Conservation (phyloP, 1,140 invertebrate species). For the Bursaphelenchus mucronatus region DNA sequence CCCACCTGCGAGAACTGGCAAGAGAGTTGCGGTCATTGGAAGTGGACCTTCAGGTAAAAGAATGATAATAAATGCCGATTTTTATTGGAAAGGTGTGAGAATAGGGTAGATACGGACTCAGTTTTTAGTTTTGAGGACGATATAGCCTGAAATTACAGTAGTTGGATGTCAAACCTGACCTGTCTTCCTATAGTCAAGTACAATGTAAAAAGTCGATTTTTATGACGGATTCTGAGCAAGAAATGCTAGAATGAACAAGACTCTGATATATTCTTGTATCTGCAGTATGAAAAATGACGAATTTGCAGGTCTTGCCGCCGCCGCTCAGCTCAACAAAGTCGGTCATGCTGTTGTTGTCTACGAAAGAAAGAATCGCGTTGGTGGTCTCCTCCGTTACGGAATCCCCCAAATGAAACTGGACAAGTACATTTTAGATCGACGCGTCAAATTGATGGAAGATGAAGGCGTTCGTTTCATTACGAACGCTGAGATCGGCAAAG, state of each 20-base stretch:
- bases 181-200: too few species aligned
- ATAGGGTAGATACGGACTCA: too few species aligned
- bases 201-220: too few species aligned
- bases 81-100: too few species aligned
- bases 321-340: constrained; percentile 86
- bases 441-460: constrained; percentile 77
- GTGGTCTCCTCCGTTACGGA: constrained; percentile 94
- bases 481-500: constrained; percentile 83
- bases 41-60: constrained; percentile 74
- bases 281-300: neutral
- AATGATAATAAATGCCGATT: too few species aligned
- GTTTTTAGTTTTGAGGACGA: too few species aligned
- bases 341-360: constrained; percentile 88
- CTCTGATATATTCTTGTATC: too few species aligned
- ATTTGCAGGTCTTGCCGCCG: constrained; percentile 75
- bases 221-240: too few species aligned
- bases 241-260: too few species aligned
- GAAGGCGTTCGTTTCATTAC: constrained; percentile 89
- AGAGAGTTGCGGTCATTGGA: constrained; percentile 84
- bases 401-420: constrained; percentile 69
- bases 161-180: too few species aligned
- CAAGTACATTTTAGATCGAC: constrained; percentile 72
- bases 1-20: constrained; percentile 73
- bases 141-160: too few species aligned
- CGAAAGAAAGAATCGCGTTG: constrained; percentile 88